Base-by-base conservation (phyloP, 2,113 vertebrate species). In the Ondatra zibethicus region DNA sequence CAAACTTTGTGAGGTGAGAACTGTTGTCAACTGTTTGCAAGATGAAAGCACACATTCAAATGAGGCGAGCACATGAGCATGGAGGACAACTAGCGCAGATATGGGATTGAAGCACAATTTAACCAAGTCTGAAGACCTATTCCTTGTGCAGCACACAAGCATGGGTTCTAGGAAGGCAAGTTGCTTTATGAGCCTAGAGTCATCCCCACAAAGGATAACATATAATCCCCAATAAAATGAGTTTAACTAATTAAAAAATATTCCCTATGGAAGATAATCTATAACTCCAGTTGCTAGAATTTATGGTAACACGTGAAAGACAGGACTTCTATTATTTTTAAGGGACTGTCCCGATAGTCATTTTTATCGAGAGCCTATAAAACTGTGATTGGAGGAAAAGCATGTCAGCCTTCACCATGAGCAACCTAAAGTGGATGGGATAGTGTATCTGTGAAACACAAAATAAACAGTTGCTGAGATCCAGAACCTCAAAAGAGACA, bases 401-500 rank as follows among this genome's bases (percentile, higher is more conserved):
- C 29, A 45, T 65, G 21, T 7, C 19, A 17, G 68, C 31, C n/a
- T 66, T 50, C 4, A 85, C 8, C 25, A 29, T 9, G 70, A 90
- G 39, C 8, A 63, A 7, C 21, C 72, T 47, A n/a, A 36, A 63
- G 39, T 78, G 61, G 61, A 82, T 50, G 8, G 5, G 58, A 63
- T 50, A 85, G 16, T 12, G 23, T 11, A 39, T 0, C 17, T 8
- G 23, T 65, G 87, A 42, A 61, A n/a, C 75, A 6, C n/a, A 78
- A 84, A 82, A 55, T 10, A 17, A 21, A 78, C 36, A 80, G 19
- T 13, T 85, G 27, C 77, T 23, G 50, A n/a, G 76, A 93, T 85
- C 33, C 52, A 86, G 58, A 93, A n/a, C 70, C 72, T 81, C 50
- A 85, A 92, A 66, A 55, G 23, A 86, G 29, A 91, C 72, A 91